Base-by-base conservation (phyloP, 1,140 invertebrate genomes). In the Physella acuta region DNA sequence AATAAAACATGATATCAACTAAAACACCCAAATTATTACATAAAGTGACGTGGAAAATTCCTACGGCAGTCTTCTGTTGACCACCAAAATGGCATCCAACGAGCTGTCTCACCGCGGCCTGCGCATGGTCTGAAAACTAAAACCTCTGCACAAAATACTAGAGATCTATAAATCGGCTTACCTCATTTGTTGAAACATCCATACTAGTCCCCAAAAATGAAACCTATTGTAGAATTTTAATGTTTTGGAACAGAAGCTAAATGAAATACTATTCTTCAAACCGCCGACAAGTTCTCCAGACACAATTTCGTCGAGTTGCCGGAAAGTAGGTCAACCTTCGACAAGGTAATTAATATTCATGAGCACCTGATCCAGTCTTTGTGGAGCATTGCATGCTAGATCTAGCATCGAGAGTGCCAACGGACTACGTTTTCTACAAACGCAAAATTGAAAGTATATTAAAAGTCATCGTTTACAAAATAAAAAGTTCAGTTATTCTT, bases 291-390 rank as follows among this genome's bases (percentile, higher is more conserved):
- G 31, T 34, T 24, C 36, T 58, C 30, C 30, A 58, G 56, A 61
- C n/a, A 39, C 36, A 36, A 39, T 37, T 44, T 61, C 34, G 28
- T 24, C 36, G 36, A 39, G 59, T 39, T 61, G 59, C 26, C 59
- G 59, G 28, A 61, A 61, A 61, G 59, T 61, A 61, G 59, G 59
- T 61, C 59, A 61, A n/a, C 31, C 24, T 5, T 34, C 31, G 58
- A 17, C 53, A 30, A 33, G 53, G 26, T 56, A n/a, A 58, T 61
- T 61, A 61, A 61, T 61, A 61, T 61, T 61, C 59, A 61, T 61
- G 59, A 61, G 2, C 20, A 61, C n/a, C n/a, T n/a, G n/a, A n/a
- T n/a, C n/a, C n/a, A n/a, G n/a, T n/a, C n/a, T n/a, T n/a, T n/a
- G n/a, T n/a, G n/a, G n/a, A n/a, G n/a, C n/a, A n/a, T n/a, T n/a